phyloP scores from a whole-genome alignment of 2,888 invertebrate species.

The Candidula unifasciata region DNA sequence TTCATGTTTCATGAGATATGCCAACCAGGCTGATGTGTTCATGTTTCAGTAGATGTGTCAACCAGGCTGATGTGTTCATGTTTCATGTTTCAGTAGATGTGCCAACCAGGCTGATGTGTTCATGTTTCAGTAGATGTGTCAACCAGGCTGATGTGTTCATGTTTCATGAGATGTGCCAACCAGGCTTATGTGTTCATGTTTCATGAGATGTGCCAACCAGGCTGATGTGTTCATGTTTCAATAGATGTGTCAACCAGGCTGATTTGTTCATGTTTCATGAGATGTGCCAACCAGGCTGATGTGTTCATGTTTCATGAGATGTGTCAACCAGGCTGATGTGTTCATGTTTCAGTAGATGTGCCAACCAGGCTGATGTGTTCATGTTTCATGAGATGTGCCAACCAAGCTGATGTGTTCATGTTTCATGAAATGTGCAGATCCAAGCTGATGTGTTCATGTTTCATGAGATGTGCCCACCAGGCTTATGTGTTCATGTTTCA shows the following conservation, averaged over 20 bases:
- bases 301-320: conserved; percentile 66
- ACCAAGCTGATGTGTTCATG: not conserved
- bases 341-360: conserved; percentile 75
- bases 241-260: not conserved
- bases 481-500: conserved; percentile 63
- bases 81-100: no score
- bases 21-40: not conserved
- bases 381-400: conserved; percentile 66
- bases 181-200: not conserved
- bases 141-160: not conserved
- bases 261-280: conserved; percentile 65
- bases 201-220: conserved; percentile 66
- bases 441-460: not conserved
- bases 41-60: conserved; percentile 75
- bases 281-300: not conserved
- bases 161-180: conserved; percentile 66
- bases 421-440: conserved; percentile 67
- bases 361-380: not conserved
- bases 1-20: conserved; percentile 66
- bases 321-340: not conserved
- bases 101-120: not conserved
- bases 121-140: conserved; percentile 75
- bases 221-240: conserved; percentile 63
- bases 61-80: not conserved
- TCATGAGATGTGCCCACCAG: conserved; percentile 66